Conservation (phyloP, 92 coral and sea anemone species). For the Phenganax marumi region DNA sequence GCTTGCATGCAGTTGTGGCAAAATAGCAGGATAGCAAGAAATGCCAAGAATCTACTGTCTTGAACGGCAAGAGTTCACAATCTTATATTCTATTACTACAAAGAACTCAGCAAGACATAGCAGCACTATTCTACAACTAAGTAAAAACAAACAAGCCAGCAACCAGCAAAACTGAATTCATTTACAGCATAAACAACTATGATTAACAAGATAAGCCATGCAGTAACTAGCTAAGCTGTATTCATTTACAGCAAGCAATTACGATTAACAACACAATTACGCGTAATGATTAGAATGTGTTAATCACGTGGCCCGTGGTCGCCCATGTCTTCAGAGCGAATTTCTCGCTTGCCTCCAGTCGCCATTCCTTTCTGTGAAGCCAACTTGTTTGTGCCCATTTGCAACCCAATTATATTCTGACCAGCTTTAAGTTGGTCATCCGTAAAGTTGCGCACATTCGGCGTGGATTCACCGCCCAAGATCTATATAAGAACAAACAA, state of each 20-base stretch:
- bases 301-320: neutral
- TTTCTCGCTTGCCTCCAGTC: neutral
- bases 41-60: no score
- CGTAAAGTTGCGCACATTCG: conserved; percentile 65
- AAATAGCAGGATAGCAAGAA: no score
- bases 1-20: no score
- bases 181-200: neutral
- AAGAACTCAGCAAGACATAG: no score
- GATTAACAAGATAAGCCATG: no score
- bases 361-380: conserved; percentile 65
- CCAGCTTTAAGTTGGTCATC: conserved; percentile 71
- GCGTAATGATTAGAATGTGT: neutral
- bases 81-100: no score
- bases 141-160: no score
- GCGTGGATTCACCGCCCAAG: conserved; percentile 59
- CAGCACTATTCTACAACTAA: no score
- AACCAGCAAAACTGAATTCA: neutral
- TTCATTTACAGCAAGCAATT: neutral
- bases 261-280: neutral
- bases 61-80: no score
- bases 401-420: conserved; percentile 66
- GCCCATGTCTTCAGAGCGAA: neutral
- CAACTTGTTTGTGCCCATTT: conserved; percentile 77
- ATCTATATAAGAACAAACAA: neutral
- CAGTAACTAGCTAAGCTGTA: no score